A percentile compares a stretch with the other conserved stretches of the same genome.
phyloP scores from a whole-genome alignment of 1,140 invertebrate species.

The Acyrthosiphon pisum region DNA sequence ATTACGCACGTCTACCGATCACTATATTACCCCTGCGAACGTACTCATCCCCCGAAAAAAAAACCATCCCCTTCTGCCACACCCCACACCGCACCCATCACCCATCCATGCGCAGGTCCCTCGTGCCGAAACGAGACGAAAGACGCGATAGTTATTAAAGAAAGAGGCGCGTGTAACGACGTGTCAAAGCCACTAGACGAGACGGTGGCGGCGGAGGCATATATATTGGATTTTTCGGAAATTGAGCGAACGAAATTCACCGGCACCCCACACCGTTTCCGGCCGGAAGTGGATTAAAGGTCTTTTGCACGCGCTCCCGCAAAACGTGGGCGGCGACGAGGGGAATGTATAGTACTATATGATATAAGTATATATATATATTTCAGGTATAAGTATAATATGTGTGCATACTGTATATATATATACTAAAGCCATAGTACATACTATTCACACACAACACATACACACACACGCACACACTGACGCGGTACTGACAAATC shows the following conservation, averaged over 20 bases:
- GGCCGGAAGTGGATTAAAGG: constrained; percentile 55
- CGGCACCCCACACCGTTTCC: constrained; percentile 26
- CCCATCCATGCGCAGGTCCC: not conserved
- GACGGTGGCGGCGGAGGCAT: constrained; percentile 20
- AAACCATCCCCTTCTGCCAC: not conserved
- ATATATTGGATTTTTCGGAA: constrained; percentile 57
- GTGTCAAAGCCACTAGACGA: constrained; percentile 35
- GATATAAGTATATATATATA: not conserved
- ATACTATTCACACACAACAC: too few species aligned
- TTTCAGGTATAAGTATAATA: not conserved
- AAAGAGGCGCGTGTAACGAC: constrained; percentile 47
- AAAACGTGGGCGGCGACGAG: not conserved
- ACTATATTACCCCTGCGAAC: not conserved
- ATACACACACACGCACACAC: not conserved
- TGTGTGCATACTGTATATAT: too few species aligned
- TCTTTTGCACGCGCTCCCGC: not conserved
- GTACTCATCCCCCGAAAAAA: not conserved
- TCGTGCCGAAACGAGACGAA: not conserved
- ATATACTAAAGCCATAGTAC: not conserved
- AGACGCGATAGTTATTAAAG: constrained; percentile 23
- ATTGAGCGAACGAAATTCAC: constrained; percentile 52
- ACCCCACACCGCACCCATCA: too few species aligned
- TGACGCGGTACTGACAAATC: not conserved
- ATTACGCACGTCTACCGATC: not conserved
- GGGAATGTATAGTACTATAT: not conserved